Percentiles rank a stretch among this genome's conserved stretches.
Conservation (phyloP, 2,113 vertebrate genomes). For the Crocuta crocuta region DNA sequence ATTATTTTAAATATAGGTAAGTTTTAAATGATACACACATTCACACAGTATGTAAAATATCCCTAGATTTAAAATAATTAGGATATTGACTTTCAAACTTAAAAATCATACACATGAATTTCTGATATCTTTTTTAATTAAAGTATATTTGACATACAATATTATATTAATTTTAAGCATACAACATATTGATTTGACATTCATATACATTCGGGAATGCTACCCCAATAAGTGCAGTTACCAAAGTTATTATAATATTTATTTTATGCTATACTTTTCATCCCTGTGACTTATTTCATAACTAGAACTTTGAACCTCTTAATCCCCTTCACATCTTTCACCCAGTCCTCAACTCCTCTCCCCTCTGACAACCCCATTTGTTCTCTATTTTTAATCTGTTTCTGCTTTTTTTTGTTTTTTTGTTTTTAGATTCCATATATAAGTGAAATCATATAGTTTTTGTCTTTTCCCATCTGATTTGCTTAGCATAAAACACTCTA, state of each 20-base stretch:
- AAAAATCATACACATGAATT: not conserved
- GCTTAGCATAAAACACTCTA: not conserved
- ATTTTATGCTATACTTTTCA: not conserved
- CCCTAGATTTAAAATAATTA: constrained; percentile 1
- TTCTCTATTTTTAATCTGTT: not conserved
- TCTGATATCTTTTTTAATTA: not conserved
- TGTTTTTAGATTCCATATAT: not conserved
- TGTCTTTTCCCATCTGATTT: not conserved
- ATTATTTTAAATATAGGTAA: not conserved
- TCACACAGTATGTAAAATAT: constrained; percentile 23
- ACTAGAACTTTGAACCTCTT: not conserved
- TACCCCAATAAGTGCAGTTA: not conserved
- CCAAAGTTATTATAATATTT: not conserved
- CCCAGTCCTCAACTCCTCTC: not conserved
- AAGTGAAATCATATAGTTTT: not conserved
- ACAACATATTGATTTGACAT: not conserved
- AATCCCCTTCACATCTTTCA: not conserved
- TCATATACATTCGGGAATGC: not conserved
- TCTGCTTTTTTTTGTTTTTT: not conserved
- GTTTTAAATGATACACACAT: not conserved
- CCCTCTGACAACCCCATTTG: not conserved
- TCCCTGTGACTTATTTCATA: not conserved
- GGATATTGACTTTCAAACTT: constrained; percentile 14
- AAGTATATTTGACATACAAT: not conserved
- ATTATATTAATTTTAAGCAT: not conserved